Evolutionary conservation across 2,113 vertebrate genomes (phyloP).

Genomic region (Hippocampus guttulatus): DNA sequence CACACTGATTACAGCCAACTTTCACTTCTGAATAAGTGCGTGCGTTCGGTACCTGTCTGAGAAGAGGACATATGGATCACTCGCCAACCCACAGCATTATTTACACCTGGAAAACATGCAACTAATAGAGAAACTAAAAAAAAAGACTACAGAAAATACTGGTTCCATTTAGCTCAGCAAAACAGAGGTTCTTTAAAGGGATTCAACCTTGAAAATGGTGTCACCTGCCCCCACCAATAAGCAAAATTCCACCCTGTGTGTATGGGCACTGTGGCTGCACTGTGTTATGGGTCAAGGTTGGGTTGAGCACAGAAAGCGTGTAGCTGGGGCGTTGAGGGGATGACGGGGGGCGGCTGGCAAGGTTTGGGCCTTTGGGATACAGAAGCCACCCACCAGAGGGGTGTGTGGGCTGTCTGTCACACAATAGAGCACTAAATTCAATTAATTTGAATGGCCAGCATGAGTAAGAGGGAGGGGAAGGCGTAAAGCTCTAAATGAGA

Average conservation of each 20-base stretch:
- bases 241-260: neutral
- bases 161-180: neutral
- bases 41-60: too few species aligned
- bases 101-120: too few species aligned
- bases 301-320: neutral
- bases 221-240: neutral
- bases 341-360: neutral
- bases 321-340: neutral
- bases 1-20: neutral
- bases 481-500: constrained; percentile 95
- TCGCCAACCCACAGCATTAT: too few species aligned
- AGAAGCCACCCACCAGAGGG: constrained; percentile 25
- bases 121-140: too few species aligned
- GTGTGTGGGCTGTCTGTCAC: constrained; percentile 77
- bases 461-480: constrained; percentile 81
- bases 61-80: too few species aligned
- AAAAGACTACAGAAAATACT: too few species aligned
- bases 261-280: neutral
- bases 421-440: constrained; percentile 89
- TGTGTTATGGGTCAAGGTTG: neutral
- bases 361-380: constrained; percentile 39
- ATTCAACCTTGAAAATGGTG: neutral
- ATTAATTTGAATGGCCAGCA: constrained; percentile 84
- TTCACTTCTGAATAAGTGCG: neutral
- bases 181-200: neutral